Conservation (phyloP, 2,797 vertebrate genomes). For the Enteromius fasciolatus region DNA sequence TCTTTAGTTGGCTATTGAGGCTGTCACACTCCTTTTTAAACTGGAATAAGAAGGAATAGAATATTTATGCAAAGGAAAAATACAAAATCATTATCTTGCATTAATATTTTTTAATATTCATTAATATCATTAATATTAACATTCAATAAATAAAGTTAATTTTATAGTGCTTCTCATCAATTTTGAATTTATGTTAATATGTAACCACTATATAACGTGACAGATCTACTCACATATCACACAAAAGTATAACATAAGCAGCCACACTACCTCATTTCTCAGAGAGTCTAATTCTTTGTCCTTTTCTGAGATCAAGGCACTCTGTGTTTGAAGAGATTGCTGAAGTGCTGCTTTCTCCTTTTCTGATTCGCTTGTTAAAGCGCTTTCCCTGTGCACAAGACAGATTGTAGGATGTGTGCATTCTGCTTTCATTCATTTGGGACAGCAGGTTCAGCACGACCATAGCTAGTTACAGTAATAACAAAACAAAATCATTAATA, state of each 20-base stretch:
- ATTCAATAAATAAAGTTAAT: too few species aligned
- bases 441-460: background rate
- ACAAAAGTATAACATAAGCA: background rate
- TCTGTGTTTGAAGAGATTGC: slow-evolving; percentile 86
- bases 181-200: too few species aligned
- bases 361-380: slow-evolving; percentile 84
- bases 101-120: background rate
- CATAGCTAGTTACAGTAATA: background rate
- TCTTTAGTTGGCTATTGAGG: slow-evolving; percentile 89
- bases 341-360: slow-evolving; percentile 87
- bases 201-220: background rate
- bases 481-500: background rate
- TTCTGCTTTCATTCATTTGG: background rate
- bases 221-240: background rate
- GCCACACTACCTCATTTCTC: slow-evolving; percentile 81
- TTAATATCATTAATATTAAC: too few species aligned
- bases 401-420: background rate
- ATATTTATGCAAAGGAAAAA: background rate
- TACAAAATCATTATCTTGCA: background rate
- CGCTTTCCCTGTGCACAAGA: slow-evolving; percentile 78
- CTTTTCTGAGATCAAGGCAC: slow-evolving; percentile 92
- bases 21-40: slow-evolving; percentile 87
- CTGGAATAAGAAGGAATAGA: slow-evolving; percentile 68
- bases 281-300: slow-evolving; percentile 88
- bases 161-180: too few species aligned